These are phyloP conservation scores for Brachionus calyciflorus DNA, from an alignment of 1,140 invertebrate species.

Conservation along the genomic window DNA sequence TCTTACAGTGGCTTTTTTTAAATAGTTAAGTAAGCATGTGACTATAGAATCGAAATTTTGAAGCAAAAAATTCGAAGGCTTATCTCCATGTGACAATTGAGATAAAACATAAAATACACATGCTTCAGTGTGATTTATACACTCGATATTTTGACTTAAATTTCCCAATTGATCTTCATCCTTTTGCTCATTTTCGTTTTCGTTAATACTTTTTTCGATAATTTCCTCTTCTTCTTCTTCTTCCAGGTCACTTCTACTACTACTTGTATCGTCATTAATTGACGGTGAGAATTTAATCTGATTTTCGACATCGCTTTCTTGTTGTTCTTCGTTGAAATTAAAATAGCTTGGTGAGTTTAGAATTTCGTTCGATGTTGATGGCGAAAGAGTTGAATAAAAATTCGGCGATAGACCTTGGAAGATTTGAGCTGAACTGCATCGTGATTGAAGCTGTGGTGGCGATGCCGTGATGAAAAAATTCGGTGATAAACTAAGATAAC, in stretches of 20 bases:
- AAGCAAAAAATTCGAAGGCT: constrained; percentile 1
- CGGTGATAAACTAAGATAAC: constrained; percentile 26
- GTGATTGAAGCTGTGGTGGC: neutral
- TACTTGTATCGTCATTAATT: neutral
- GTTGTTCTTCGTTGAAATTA: neutral
- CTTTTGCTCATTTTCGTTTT: neutral
- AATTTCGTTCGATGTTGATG: neutral
- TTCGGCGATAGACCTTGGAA: constrained; percentile 27
- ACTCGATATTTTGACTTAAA: constrained; percentile 36
- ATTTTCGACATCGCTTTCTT: neutral
- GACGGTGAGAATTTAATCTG: constrained; percentile 33
- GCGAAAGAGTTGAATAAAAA: constrained; percentile 9
- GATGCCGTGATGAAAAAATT: neutral
- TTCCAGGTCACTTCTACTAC: neutral
- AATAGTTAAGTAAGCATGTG: constrained; percentile 2
- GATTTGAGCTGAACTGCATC: constrained; percentile 34
- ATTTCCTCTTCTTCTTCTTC: neutral
- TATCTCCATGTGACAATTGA: constrained; percentile 45
- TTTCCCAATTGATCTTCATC: constrained; percentile 11
- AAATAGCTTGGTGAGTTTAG: constrained; percentile 9
- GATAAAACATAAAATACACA: constrained; percentile 46
- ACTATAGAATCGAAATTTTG: constrained; percentile 32
- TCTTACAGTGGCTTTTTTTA: constrained; percentile 28
- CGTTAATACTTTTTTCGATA: neutral
- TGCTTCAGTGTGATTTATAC: constrained; percentile 25